These are phyloP conservation scores for Diarsia dahlii DNA, from an alignment of 2,888 invertebrate genomes.

Conservation along the genomic window DNA sequence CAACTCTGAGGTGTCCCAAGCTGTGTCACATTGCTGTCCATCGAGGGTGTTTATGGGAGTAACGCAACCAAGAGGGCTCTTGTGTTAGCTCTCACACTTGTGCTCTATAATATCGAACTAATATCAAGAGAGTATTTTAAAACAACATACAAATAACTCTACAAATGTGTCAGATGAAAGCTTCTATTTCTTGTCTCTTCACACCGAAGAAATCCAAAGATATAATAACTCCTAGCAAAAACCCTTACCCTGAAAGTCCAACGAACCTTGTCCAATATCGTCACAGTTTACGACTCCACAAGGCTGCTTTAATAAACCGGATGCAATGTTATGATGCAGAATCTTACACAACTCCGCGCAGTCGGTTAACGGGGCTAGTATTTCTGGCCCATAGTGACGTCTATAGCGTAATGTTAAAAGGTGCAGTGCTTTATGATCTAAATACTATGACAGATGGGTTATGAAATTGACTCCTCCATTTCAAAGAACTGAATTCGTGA, in stretches of 20 bases:
- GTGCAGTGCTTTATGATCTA: conserved; percentile 27
- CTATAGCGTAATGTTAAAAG: conserved; percentile 5
- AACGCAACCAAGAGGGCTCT: too few relatives aligned
- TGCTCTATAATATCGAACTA: neutral
- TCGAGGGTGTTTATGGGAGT: too few relatives aligned
- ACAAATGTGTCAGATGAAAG: neutral
- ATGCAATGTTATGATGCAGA: conserved; percentile 54
- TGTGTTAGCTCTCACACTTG: neutral
- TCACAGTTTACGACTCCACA: conserved; percentile 30
- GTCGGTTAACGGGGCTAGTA: conserved; percentile 26
- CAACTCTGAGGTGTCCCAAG: too few relatives aligned
- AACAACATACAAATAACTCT: neutral
- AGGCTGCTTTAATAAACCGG: conserved; percentile 41
- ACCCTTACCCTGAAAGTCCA: conserved; percentile 20
- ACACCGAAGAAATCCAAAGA: neutral
- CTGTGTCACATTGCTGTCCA: too few relatives aligned
- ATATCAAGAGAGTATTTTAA: neutral
- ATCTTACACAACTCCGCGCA: conserved; percentile 33
- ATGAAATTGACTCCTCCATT: conserved; percentile 12
- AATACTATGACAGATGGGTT: conserved; percentile 43
- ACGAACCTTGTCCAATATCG: conserved; percentile 35
- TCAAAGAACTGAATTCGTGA: too few relatives aligned
- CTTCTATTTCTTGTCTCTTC: neutral
- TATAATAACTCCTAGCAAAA: neutral
- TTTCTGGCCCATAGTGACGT: conserved; percentile 41